These are phyloP conservation scores for Xenopus tropicalis DNA, from an alignment of 2,113 vertebrate species.

Conservation along the genomic window DNA sequence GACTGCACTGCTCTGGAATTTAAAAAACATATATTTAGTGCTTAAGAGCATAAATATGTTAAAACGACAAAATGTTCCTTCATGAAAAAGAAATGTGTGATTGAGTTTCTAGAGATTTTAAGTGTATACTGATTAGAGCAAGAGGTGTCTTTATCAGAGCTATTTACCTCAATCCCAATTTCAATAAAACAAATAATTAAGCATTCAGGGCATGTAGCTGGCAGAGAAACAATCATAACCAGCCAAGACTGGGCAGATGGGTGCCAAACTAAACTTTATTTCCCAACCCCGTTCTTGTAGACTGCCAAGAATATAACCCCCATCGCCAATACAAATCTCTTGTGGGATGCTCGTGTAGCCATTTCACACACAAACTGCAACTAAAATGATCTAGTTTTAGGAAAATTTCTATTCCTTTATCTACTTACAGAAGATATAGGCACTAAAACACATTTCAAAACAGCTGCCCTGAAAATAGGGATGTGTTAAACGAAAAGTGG, in stretches of 20 bases:
- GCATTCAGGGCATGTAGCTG: conserved; percentile 67
- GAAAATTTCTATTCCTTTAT: neutral
- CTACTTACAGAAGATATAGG: no score
- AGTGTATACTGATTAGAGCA: no score
- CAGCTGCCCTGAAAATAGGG: no score
- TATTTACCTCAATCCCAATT: neutral
- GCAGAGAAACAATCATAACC: conserved; percentile 47
- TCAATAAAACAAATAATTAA: conserved; percentile 61
- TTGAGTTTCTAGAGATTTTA: no score
- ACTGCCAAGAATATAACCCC: conserved; percentile 71
- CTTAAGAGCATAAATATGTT: no score
- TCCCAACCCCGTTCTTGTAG: conserved; percentile 60
- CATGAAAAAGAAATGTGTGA: no score
- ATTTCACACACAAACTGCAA: neutral
- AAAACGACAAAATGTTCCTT: no score
- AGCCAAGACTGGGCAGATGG: conserved; percentile 74
- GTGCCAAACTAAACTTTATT: conserved; percentile 67
- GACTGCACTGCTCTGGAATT: no score
- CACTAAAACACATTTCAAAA: no score
- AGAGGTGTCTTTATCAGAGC: neutral
- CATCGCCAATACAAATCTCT: conserved; percentile 56
- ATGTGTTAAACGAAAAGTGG: no score
- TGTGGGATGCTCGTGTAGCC: neutral
- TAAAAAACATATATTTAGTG: no score
- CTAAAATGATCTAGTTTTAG: neutral